Conservation (phyloP, 2,797 vertebrate species). For the Xyrichtys novacula region DNA sequence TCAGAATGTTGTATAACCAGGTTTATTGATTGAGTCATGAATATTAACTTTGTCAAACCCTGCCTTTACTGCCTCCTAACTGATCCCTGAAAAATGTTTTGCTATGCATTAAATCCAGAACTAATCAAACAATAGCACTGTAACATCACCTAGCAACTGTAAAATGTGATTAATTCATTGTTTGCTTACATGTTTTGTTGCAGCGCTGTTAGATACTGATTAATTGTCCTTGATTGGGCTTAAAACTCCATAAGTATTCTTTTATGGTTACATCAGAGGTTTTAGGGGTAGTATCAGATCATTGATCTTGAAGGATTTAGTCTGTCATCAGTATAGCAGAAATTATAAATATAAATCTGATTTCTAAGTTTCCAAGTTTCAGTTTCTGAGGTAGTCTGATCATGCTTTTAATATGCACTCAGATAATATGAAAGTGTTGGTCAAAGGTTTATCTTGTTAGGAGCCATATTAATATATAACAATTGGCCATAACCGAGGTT, state of each 20-base stretch:
- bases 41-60: not conserved
- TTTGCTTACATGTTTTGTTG: not conserved
- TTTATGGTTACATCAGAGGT: constrained; percentile 4
- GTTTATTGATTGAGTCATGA: not conserved
- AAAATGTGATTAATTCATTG: not conserved
- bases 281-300: not conserved
- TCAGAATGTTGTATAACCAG: not conserved
- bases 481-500: no score
- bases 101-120: not conserved
- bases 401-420: not conserved
- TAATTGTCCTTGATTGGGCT: not conserved
- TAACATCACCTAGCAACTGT: not conserved
- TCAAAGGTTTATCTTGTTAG: no score
- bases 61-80: not conserved
- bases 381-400: not conserved
- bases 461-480: no score
- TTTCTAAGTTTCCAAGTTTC: no score
- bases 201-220: no score
- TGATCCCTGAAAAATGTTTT: not conserved
- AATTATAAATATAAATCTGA: not conserved
- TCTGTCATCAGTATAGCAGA: not conserved
- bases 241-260: not conserved
- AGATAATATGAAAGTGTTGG: no score
- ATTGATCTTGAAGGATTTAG: not conserved
- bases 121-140: not conserved